Conservation (phyloP, 2,797 vertebrate species). For the Eulemur mongoz region DNA sequence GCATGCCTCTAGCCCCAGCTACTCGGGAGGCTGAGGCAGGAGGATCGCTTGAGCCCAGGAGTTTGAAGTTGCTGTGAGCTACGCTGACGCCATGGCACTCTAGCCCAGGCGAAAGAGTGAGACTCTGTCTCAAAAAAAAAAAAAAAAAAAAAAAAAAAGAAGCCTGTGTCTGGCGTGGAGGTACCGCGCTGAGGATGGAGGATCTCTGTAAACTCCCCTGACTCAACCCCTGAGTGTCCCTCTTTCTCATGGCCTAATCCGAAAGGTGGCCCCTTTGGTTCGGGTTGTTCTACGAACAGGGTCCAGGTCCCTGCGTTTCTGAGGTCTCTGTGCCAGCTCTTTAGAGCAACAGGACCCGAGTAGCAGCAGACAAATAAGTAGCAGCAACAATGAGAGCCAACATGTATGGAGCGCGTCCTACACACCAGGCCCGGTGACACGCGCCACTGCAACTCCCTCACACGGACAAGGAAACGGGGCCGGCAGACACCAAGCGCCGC, state of each 20-base stretch:
- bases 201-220: not conserved
- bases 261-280: not conserved
- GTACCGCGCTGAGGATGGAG: rapidly evolving
- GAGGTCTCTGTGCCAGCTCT: not conserved
- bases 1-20: no score
- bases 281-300: not conserved
- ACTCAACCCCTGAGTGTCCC: not conserved
- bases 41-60: no score
- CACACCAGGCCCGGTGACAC: rapidly evolving
- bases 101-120: no score
- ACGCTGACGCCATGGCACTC: no score
- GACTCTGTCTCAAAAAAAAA: no score
- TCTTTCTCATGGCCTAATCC: no score
- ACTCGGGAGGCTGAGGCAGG: no score
- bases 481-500: not conserved
- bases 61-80: no score
- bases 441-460: rapidly evolving
- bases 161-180: not conserved
- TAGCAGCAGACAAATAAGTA: not conserved
- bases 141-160: not conserved
- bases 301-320: not conserved
- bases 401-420: rapidly evolving
- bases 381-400: not conserved
- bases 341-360: not conserved
- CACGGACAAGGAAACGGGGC: not conserved